Conservation (phyloP, 2,888 invertebrate species). For the Teleiodes luculella region DNA sequence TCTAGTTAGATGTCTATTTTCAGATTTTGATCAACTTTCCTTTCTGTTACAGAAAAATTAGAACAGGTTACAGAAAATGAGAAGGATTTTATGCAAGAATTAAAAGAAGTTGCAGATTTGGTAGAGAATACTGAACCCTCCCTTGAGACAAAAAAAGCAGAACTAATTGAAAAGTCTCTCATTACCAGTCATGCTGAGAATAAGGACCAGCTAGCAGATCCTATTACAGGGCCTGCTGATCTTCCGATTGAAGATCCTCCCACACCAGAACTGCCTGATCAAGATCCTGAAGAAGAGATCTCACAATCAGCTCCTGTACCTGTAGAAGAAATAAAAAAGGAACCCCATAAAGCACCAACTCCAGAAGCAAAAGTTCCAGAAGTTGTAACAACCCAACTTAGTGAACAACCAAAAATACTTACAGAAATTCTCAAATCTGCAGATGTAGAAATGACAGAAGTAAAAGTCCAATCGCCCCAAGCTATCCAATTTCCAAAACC, state of each 20-base stretch:
- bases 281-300: not conserved
- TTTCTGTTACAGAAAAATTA: constrained; percentile 35
- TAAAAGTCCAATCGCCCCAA: not conserved
- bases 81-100: constrained; percentile 27
- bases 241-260: not conserved
- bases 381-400: constrained; percentile 24
- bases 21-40: not conserved
- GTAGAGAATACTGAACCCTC: not conserved
- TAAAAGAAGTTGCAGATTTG: not conserved
- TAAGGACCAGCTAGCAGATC: constrained; percentile 14
- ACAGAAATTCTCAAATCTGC: constrained; percentile 26
- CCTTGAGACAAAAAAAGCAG: not conserved
- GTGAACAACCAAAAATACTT: not conserved
- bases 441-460: constrained; percentile 53
- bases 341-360: constrained; percentile 27
- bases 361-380: constrained; percentile 22
- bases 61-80: constrained; percentile 39
- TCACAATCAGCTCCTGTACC: not conserved
- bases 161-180: not conserved
- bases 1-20: no score
- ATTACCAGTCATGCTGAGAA: not conserved
- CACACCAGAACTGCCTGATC: constrained; percentile 12
- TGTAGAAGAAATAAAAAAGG: not conserved
- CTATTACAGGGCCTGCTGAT: constrained; percentile 15
- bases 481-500: not conserved